These are phyloP conservation scores for Formica exsecta DNA, from an alignment of 1,140 invertebrate species.

Conservation along the genomic window DNA sequence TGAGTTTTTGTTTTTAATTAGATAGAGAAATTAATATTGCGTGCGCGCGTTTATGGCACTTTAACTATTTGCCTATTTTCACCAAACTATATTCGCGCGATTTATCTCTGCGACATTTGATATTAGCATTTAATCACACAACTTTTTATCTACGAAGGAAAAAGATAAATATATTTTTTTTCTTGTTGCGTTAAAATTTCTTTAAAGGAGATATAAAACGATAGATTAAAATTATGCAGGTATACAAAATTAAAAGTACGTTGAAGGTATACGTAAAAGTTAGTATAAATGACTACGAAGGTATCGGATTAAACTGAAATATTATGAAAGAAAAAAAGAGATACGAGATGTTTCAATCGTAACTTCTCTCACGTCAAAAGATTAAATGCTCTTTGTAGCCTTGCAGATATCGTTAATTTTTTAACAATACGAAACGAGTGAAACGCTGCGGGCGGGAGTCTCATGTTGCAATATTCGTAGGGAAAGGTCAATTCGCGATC, in stretches of 20 bases:
- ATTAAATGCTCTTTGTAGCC: conserved; percentile 44
- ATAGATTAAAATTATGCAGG: background rate
- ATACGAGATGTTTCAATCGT: conserved; percentile 21
- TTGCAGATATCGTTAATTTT: conserved; percentile 39
- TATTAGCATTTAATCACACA: background rate
- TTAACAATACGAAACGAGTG: conserved; percentile 26
- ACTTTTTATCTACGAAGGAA: background rate
- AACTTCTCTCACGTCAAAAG: conserved; percentile 14
- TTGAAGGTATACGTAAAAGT: background rate
- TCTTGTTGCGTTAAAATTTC: background rate
- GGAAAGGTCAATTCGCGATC: conserved; percentile 51
- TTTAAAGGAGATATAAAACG: background rate
- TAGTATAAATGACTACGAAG: background rate
- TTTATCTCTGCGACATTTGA: background rate
- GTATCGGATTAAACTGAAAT: conserved; percentile 41
- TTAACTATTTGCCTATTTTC: background rate
- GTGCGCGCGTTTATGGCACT: background rate
- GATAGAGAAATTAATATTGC: background rate
- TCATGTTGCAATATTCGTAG: conserved; percentile 8
- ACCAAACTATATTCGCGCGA: background rate
- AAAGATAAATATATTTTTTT: conserved; percentile 2
- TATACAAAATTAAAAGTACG: conserved; percentile 17
- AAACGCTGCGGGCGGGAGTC: background rate
- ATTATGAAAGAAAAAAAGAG: conserved; percentile 6
- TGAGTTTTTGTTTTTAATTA: conserved; percentile 9